Conservation (phyloP, 2,797 vertebrate species). For the Podarcis siculus region DNA sequence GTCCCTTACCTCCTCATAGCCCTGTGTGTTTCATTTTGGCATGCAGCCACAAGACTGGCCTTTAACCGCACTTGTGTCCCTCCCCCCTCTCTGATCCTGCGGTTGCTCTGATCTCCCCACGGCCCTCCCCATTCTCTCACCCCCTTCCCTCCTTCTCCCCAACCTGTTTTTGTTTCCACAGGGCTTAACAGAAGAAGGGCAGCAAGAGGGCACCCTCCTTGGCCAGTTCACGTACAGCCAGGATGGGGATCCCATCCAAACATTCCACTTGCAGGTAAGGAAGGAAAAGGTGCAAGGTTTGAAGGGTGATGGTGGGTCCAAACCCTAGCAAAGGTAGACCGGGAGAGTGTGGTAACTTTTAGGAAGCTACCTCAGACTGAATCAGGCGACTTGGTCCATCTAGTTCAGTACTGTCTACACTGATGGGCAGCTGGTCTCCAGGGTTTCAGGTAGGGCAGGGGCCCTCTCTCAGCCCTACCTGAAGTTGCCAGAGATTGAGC, state of each 20-base stretch:
- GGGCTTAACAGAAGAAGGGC: conserved; percentile 86
- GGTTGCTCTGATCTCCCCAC: background rate
- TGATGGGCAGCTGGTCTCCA: no score
- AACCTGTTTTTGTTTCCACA: conserved; percentile 55
- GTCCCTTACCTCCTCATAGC: background rate
- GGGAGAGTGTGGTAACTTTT: no score
- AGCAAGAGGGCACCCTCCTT: conserved; percentile 84
- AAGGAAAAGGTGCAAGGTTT: background rate
- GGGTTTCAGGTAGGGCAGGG: no score
- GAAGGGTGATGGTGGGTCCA: fast-evolving
- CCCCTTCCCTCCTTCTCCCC: background rate
- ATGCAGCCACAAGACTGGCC: background rate
- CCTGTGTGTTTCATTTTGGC: conserved; percentile 33
- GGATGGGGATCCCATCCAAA: conserved; percentile 87
- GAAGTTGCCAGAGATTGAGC: no score
- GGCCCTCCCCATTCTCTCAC: conserved; percentile 11
- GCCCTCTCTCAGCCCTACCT: no score
- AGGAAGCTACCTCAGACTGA: no score
- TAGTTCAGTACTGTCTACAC: no score
- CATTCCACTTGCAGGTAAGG: conserved; percentile 84
- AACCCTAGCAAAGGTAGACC: background rate
- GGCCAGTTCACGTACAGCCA: conserved; percentile 88
- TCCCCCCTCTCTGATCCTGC: background rate
- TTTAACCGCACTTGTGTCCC: fast-evolving
- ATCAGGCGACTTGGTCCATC: no score